A percentile compares a stretch with the other conserved stretches of the same genome.
Evolutionary conservation across 2,888 invertebrate genomes (phyloP).

Genomic region (Pseudeuparius sepicola): DNA sequence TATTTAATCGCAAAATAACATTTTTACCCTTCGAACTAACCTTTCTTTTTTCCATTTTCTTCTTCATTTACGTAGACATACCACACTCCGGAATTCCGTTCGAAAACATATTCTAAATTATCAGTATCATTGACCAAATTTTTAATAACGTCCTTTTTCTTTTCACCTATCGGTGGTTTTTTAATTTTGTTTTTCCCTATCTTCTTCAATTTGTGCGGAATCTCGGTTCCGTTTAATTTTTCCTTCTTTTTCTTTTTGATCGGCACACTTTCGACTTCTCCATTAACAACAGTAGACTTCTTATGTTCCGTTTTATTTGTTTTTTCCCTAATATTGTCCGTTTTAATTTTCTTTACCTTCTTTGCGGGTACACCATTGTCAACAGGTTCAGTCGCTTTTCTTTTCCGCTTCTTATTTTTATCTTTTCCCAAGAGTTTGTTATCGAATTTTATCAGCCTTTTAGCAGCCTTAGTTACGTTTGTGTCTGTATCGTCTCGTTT

Average conservation of each 20-base stretch:
- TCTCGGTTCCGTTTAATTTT: no score
- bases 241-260: neutral
- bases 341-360: conserved; percentile 2
- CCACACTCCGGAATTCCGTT: conserved; percentile 36
- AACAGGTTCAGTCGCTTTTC: neutral
- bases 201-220: no score
- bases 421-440: conserved; percentile 33
- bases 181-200: no score
- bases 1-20: no score
- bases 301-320: neutral
- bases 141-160: no score
- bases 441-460: conserved; percentile 34
- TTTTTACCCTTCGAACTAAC: no score
- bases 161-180: no score
- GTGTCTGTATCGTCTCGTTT: conserved; percentile 28
- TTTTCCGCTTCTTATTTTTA: conserved; percentile 24
- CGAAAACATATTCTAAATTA: conserved; percentile 30
- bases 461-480: conserved; percentile 32
- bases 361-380: conserved; percentile 1
- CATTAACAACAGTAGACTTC: neutral
- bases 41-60: no score
- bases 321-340: neutral
- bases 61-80: no score
- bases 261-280: neutral
- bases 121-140: no score